Base-by-base conservation (phyloP, 64 coral and sea anemone species). In the Acropora tenuis region DNA sequence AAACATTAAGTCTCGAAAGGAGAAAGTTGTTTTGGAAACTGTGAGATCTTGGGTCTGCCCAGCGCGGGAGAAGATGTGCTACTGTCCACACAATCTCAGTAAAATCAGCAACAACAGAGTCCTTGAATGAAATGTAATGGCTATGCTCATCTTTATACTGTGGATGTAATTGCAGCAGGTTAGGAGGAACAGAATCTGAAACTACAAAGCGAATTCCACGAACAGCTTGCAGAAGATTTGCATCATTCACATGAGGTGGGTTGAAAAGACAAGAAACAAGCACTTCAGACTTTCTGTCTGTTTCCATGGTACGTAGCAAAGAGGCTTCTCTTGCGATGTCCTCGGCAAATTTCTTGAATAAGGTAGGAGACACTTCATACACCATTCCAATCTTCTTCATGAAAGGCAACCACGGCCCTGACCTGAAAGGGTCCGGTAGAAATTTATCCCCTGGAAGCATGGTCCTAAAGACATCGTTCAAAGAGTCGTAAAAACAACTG, bases 241-340 rank as follows among this genome's bases (percentile, higher is more conserved):
- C 75, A 8, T 16, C 40, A 1, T 74, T 45, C 0, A 92, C 75
- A 19, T 92, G 50, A 8, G 43, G 48, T 78, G 18, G 41, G 16
- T 8, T 40, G 15, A 92, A 45, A 50, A 92, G 81, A 41, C 86
- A 43, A 30, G 44, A 17, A 6, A 92, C 45, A 1, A 92, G 43
- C 48, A 65, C 75, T 50, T 78, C 2, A 6, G 90, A 92, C 50
- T 92, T 92, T 6, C 40, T 9, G 43, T 40, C 4, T 41, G 90
- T 92, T 20, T 50, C 12, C 4, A 86, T 52, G 40, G 50, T 86
- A 15, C 8, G 41, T 3, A 6, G 59, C 6, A 43, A 49, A 44
- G 59, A 43, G 11, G 80, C 90, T 78, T 92, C 90, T 20, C 18
- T 8, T 41, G 48, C 90, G 8, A 92, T 81, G 77, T 92, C 41